A percentile compares a stretch with the other conserved stretches of the same genome.
Evolutionary conservation across 2,888 invertebrate species (phyloP).

Genomic region (Drepanosiphum platanoidis): DNA sequence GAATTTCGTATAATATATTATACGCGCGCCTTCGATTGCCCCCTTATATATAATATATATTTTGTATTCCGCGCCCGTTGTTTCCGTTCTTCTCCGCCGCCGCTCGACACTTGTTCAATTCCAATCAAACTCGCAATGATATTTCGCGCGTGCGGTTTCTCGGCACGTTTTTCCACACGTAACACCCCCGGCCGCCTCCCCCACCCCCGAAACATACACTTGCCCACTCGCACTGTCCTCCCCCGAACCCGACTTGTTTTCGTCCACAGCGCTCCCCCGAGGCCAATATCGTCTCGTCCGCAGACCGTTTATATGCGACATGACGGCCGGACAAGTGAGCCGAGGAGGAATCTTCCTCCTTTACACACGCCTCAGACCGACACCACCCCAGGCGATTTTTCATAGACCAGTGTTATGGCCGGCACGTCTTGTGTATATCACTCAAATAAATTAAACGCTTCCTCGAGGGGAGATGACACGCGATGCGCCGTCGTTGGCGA

Average conservation of each 20-base stretch:
- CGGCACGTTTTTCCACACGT: conserved; percentile 31
- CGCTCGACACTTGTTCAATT: conserved; percentile 32
- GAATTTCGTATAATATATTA: neutral
- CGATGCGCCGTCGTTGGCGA: neutral
- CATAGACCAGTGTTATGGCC: conserved; percentile 19
- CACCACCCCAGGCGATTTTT: conserved; percentile 14
- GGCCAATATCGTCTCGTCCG: conserved; percentile 53
- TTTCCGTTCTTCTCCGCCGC: conserved; percentile 14
- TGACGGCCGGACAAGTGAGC: conserved; percentile 31
- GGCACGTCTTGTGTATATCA: conserved; percentile 31
- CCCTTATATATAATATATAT: conserved; percentile 19
- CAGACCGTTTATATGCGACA: conserved; percentile 41
- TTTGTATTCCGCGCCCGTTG: conserved; percentile 53
- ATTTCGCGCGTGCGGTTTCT: conserved; percentile 31
- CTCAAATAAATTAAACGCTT: conserved; percentile 59
- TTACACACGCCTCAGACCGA: neutral
- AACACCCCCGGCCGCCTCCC: neutral
- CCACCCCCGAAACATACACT: neutral
- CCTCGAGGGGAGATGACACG: neutral
- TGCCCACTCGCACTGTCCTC: neutral
- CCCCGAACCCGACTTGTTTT: neutral
- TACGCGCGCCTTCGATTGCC: neutral
- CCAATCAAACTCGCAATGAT: conserved; percentile 50
- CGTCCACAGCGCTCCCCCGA: neutral
- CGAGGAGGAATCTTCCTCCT: neutral